Conservation (phyloP, 1,140 invertebrate species). For the Drosophila triauraria region DNA sequence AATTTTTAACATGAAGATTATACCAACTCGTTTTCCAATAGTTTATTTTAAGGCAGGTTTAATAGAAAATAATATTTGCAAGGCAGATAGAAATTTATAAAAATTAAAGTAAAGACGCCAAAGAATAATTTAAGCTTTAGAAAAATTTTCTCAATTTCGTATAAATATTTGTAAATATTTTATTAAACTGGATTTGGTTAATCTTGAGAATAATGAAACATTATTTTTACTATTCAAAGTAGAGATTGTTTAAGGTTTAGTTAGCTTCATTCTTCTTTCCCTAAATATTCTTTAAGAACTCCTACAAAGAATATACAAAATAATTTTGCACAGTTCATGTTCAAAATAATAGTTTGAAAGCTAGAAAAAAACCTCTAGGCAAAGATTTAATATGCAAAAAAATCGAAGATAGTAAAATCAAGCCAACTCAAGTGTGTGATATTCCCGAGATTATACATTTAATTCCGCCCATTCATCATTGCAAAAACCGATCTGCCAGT, state of each 20-base stretch:
- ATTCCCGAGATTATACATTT: neutral
- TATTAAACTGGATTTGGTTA: neutral
- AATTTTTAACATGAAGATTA: too few relatives aligned
- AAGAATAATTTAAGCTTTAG: too few relatives aligned
- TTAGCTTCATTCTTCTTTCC: neutral
- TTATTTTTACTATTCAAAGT: too few relatives aligned
- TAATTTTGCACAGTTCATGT: neutral
- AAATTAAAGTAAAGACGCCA: too few relatives aligned
- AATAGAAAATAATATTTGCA: too few relatives aligned
- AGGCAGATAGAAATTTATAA: too few relatives aligned
- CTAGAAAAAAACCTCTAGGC: neutral
- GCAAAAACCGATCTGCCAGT: constrained; percentile 26
- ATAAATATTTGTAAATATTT: neutral
- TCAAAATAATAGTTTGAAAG: neutral
- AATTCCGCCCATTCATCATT: constrained; percentile 37
- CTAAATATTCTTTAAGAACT: neutral
- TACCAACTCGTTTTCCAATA: too few relatives aligned
- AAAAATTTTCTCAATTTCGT: too few relatives aligned
- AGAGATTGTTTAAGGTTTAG: too few relatives aligned
- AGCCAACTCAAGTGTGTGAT: neutral
- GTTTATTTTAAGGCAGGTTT: too few relatives aligned
- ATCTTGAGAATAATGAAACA: neutral
- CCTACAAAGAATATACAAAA: too few relatives aligned
- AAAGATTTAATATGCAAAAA: constrained; percentile 1
- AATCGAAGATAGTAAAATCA: neutral